A percentile compares a stretch with the other conserved stretches of the same genome.
Conservation (phyloP, 2,113 vertebrate genomes). For the Lethenteron camtschaticum region DNA sequence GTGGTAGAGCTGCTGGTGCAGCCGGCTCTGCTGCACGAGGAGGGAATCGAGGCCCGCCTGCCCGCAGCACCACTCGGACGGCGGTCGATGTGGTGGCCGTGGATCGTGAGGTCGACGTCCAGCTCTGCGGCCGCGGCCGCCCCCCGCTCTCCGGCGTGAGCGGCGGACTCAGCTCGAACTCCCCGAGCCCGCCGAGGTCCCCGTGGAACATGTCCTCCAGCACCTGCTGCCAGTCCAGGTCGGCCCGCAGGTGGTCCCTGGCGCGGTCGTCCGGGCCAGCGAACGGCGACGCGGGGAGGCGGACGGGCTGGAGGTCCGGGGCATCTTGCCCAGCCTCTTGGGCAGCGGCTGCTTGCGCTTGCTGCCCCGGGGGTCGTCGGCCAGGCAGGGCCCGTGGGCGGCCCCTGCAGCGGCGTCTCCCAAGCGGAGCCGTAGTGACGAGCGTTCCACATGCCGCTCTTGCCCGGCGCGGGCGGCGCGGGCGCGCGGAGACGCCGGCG, state of each 20-base stretch:
- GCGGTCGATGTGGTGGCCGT: slow-evolving; percentile 22
- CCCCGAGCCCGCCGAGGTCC: slow-evolving; percentile 32
- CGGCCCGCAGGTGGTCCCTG: slow-evolving; percentile 52
- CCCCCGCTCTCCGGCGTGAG: slow-evolving; percentile 23
- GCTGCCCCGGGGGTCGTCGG: slow-evolving; percentile 19
- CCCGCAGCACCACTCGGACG: slow-evolving; percentile 21
- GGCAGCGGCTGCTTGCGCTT: slow-evolving; percentile 39
- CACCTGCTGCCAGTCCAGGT: slow-evolving; percentile 80
- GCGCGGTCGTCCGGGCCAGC: slow-evolving; percentile 42
- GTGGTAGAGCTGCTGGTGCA: too few species aligned
- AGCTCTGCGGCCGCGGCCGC: too few species aligned
- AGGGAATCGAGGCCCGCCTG: slow-evolving; percentile 9
- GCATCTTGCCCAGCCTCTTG: slow-evolving; percentile 23
- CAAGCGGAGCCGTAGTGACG: slow-evolving; percentile 37
- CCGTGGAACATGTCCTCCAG: slow-evolving; percentile 40
- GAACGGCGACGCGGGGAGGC: slow-evolving; percentile 19
- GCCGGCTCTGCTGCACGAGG: too few species aligned
- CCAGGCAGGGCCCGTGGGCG: slow-evolving; percentile 28
- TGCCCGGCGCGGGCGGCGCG: slow-evolving; percentile 8
- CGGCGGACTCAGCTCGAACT: slow-evolving; percentile 34
- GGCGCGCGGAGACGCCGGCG: not conserved
- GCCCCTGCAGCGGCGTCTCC: slow-evolving; percentile 44
- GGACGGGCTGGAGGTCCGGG: slow-evolving; percentile 28
- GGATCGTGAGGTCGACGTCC: slow-evolving; percentile 32
- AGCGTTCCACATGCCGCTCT: slow-evolving; percentile 15